These are phyloP conservation scores for Dynastes maya DNA, from an alignment of 2,888 invertebrate genomes.

Conservation along the genomic window DNA sequence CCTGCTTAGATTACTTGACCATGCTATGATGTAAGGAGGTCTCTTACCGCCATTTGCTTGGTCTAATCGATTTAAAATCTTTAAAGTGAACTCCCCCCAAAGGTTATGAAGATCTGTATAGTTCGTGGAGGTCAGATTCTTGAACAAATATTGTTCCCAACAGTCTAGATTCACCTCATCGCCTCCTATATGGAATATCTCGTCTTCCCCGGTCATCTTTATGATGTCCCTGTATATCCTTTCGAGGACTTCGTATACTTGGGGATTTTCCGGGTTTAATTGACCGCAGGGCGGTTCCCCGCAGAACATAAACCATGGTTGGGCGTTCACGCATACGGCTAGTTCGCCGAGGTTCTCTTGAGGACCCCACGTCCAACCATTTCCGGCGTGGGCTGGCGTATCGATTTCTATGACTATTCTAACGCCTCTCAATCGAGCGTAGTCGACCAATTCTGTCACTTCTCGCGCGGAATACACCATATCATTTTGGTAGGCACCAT, in stretches of 20 bases:
- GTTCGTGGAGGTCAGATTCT: constrained; percentile 69
- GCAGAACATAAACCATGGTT: constrained; percentile 86
- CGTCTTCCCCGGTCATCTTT: constrained; percentile 82
- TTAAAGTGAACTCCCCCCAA: constrained; percentile 85
- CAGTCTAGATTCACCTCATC: constrained; percentile 88
- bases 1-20: constrained; percentile 86
- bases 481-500: constrained; percentile 90
- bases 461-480: constrained; percentile 60
- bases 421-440: constrained; percentile 87
- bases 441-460: constrained; percentile 79
- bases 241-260: constrained; percentile 82
- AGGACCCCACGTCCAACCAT: constrained; percentile 90
- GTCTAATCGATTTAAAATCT: constrained; percentile 76
- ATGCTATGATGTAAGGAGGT: constrained; percentile 76
- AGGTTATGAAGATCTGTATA: constrained; percentile 84
- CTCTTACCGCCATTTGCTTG: constrained; percentile 76
- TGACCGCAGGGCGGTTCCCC: constrained; percentile 92
- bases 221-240: constrained; percentile 84
- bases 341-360: constrained; percentile 83
- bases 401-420: constrained; percentile 92
- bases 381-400: constrained; percentile 91
- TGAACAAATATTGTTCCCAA: constrained; percentile 76
- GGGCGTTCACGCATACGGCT: constrained; percentile 86
- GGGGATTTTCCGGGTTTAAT: constrained; percentile 85
- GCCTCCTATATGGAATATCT: constrained; percentile 88